A percentile compares a stretch with the other conserved stretches of the same genome.
These are phyloP conservation scores for Dipodomys ordii DNA, from an alignment of 2,113 vertebrate species.

Conservation along the genomic window DNA sequence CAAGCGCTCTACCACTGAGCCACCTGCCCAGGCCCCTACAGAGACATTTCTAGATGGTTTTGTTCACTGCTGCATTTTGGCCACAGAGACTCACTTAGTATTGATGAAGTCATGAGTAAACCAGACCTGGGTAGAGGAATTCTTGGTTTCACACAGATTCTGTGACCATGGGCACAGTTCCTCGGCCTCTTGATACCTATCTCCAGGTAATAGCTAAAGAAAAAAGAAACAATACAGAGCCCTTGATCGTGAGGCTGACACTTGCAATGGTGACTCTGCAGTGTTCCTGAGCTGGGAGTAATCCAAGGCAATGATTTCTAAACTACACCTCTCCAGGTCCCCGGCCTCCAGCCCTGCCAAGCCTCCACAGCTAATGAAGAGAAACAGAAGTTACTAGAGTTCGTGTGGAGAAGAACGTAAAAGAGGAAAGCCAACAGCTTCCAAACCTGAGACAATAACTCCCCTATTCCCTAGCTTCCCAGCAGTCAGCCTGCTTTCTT, in stretches of 20 bases:
- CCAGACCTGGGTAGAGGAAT: background rate
- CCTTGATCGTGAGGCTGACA: background rate
- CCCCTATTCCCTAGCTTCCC: background rate
- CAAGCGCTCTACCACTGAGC: too few species aligned
- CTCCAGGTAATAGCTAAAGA: background rate
- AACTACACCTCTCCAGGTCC: background rate
- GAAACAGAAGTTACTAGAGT: constrained; percentile 5
- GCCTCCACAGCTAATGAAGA: background rate
- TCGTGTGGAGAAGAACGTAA: background rate
- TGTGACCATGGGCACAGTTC: background rate
- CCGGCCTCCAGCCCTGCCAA: background rate
- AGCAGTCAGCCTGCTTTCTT: background rate
- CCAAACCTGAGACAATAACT: background rate
- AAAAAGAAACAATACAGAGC: background rate
- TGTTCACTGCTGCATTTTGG: background rate
- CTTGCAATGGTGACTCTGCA: background rate
- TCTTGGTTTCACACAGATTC: background rate
- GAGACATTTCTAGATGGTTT: background rate
- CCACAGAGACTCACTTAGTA: background rate
- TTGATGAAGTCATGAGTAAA: background rate
- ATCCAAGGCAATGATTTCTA: background rate
- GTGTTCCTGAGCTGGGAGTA: background rate
- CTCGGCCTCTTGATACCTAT: background rate
- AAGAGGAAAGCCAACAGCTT: background rate
- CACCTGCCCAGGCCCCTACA: too few species aligned